Evolutionary conservation across 2,797 vertebrate genomes (phyloP), one percentile per base, ranked within the genome.

Genomic region (Rhincodon typus): DNA sequence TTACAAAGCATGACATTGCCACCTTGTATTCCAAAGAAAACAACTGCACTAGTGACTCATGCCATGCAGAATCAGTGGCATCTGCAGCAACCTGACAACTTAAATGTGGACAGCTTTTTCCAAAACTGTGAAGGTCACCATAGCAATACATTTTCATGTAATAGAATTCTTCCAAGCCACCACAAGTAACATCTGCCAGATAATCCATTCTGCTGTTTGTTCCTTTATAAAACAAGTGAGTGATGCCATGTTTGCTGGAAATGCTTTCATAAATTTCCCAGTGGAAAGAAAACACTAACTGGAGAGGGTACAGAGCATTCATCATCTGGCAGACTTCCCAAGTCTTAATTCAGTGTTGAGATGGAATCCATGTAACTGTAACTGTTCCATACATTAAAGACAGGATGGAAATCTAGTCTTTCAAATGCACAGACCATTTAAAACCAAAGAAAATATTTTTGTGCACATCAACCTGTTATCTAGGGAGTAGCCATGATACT

Each of bases 181-280:
- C 34, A 38, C 90, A 66, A 67, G 62, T 21, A 19, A 67, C 4
- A 62, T 91, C 17, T 91, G 57, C 62, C 62, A 69, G 62, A 67
- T 67, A 93, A 38, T 93, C 19, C 62, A 93, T n/a, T 38, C 90
- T 42, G n/a, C 62, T 30, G n/a, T 67, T 69, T n/a, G 38, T 93
- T 93, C n/a, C 62, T 67, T 19, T 69, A 42, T n/a, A 93, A 69
- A 67, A 21, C 6, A 93, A 93, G 62, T 42, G 62, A 93, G 5
- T 42, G 62, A 93, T 38, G n/a, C 90, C 90, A 23, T 93, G n/a
- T 67, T 38, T 93, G n/a, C 15, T 67, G 62, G 21, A 93, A 93
- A 67, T n/a, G 38, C 62, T 62, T 93, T 93, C n/a, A 93, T 67
- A 90, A 69, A n/a, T 93, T 67, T 69, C 62, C n/a, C 62, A 93